Evolutionary conservation across 2,888 invertebrate genomes (phyloP), one percentile per base, ranked within the genome.

Genomic region (Drosophila koepferae): DNA sequence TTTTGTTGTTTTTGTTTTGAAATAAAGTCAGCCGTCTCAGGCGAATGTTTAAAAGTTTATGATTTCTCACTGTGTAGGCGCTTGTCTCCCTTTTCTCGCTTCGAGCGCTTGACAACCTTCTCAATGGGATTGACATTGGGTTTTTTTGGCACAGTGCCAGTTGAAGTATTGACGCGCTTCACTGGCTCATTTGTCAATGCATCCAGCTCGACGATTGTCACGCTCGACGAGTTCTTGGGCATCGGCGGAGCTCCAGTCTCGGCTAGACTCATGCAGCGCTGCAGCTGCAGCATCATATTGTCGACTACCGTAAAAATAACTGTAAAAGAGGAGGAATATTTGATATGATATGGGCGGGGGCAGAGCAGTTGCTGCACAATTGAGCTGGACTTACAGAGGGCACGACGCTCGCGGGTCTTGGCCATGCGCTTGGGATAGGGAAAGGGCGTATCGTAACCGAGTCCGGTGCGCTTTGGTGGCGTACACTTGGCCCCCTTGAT

Each of bases 401-500:
- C 63, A 1, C 80, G 85, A 1, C 55, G 53, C 41, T 60, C 51
- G 9, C 54, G 60, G 12, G 51, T 58, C 16, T 59, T 64, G 36
- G 62, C 46, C 7, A 80, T 12, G 9, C 34, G 48, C 0, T 62
- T 59, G 12, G 82, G 82, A 23, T 82, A 82, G 0, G 64, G 53
- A 20, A 82, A 85, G 28, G 75, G 72, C n/a, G 14, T 3, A 53
- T 82, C 82, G 58, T 71, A 82, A 16, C 82, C 85, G 14, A 65
- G 46, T 0, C 75, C 82, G 0, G 1, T 18, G 5, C 41, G 5
- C 23, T 64, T 68, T 0, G 77, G 74, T 0, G 62, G 49, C 1
- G 44, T 54, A 44, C 69, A 84, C n/a, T 46, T 61, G n/a, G 56
- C 60, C 8, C 12, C 41, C 4, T 41, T 40, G 9, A 4, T 8